phyloP scores from a whole-genome alignment of 2,888 invertebrate genomes.

The Eumerus sabulonum region DNA sequence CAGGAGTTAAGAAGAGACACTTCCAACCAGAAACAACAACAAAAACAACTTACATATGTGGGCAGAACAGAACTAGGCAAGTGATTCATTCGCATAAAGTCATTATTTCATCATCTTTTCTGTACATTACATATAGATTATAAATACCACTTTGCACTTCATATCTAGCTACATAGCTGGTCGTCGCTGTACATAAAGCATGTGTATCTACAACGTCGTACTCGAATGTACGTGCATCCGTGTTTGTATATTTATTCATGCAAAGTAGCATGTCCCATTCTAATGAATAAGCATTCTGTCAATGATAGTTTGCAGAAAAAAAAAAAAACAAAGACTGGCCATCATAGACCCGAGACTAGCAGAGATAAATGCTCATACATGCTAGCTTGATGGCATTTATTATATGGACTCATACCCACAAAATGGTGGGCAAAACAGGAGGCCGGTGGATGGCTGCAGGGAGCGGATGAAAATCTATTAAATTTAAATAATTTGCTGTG shows the following conservation, averaged over 20 bases:
- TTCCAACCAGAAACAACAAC: slow-evolving; percentile 3
- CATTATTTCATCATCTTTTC: slow-evolving; percentile 49
- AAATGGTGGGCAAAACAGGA: background rate
- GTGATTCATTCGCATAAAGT: slow-evolving; percentile 59
- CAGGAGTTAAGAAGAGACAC: slow-evolving; percentile 27
- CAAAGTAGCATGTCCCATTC: slow-evolving; percentile 47
- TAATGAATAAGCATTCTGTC: slow-evolving; percentile 58
- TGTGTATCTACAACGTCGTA: no score
- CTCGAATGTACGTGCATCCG: background rate
- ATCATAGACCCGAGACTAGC: slow-evolving; percentile 21
- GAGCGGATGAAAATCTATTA: slow-evolving; percentile 40
- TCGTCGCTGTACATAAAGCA: background rate
- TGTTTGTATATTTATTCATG: slow-evolving; percentile 11
- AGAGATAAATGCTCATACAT: background rate
- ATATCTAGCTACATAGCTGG: background rate
- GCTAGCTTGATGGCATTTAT: no score
- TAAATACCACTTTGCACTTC: slow-evolving; percentile 26
- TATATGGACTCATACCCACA: background rate
- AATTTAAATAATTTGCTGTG: slow-evolving; percentile 56
- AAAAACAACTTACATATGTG: slow-evolving; percentile 37
- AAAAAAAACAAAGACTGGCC: slow-evolving; percentile 5
- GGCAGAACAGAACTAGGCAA: slow-evolving; percentile 35
- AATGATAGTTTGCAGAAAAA: slow-evolving; percentile 50
- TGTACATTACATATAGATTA: slow-evolving; percentile 8
- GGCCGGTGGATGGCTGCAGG: no score